Base-by-base conservation (phyloP, 2,797 vertebrate species). In the Rhynchotus rufescens region DNA sequence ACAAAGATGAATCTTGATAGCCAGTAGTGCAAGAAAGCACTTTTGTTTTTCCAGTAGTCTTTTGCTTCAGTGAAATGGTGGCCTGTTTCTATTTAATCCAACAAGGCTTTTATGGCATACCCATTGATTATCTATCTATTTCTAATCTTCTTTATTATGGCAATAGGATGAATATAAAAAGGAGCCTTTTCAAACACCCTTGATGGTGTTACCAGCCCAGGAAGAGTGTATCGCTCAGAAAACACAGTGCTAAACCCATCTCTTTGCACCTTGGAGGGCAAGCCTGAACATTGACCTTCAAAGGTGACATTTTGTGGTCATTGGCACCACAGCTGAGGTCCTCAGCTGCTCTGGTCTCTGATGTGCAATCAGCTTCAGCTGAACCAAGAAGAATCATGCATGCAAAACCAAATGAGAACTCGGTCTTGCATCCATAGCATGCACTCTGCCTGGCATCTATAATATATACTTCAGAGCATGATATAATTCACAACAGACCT, bases 261-360 rank as follows among this genome's bases (percentile, higher is more conserved):
- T 6, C 10, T 75, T 66, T 36, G 15, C 5, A 44, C 20, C 20
- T 49, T 34, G 5, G 42, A 88, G 79, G 25, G 47, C 44, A 81
- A 56, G 86, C 69, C 36, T 26, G 44, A 83, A 66, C 59, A 32
- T 20, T 0, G 0, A 72, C 5, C 32, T 0, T 1, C 54, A 62
- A 44, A 81, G 36, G 32, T 90, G 49, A 15, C 12, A 26, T 67
- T 84, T 20, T 88, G 56, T 54, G 52, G 60, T 65, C 67, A 76
- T 8, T 10, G 38, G 67, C 36, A 80, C 34, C 40, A 56, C 28
- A 88, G 56, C 30, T 78, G 51, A 65, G 25, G 21, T 13, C 80
- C 74, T 90, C 23, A 79, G 82, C 34, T 86, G 34, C 12, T 3
- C 51, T 6, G 0, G 12, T 57, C 74, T 81, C 60, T 81, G 57